phyloP scores from a whole-genome alignment of 2,888 invertebrate genomes.

The Drosophila seclusa region DNA sequence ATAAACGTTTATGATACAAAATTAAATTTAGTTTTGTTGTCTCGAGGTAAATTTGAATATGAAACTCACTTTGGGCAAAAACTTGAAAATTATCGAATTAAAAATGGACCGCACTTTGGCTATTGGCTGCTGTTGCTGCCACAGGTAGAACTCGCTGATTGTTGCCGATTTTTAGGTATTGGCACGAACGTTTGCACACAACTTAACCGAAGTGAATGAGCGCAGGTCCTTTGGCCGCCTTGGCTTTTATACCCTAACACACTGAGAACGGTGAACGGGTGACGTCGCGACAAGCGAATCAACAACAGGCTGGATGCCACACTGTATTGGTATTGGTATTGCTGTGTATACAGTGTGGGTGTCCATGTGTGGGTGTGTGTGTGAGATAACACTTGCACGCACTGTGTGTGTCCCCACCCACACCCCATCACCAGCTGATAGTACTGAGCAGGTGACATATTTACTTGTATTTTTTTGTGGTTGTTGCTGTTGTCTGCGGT shows the following conservation, averaged over 20 bases:
- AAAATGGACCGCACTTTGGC: conserved; percentile 44
- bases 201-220: conserved; percentile 74
- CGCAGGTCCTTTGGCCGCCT: conserved; percentile 64
- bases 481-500: conserved; percentile 27
- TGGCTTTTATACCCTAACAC: conserved; percentile 70
- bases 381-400: conserved; percentile 50
- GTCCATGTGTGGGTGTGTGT: conserved; percentile 24
- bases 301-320: conserved; percentile 14
- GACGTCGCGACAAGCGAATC: conserved; percentile 32
- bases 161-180: conserved; percentile 27
- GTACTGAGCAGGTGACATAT: conserved; percentile 6
- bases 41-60: neutral
- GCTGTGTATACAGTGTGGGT: conserved; percentile 4
- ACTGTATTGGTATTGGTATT: conserved; percentile 17
- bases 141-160: conserved; percentile 44
- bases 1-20: no score
- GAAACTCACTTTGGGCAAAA: conserved; percentile 41
- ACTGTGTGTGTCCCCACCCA: conserved; percentile 12
- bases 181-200: conserved; percentile 60
- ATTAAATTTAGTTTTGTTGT: neutral
- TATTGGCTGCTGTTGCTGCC: conserved; percentile 37
- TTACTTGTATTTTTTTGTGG: conserved; percentile 29
- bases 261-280: conserved; percentile 45
- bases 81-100: conserved; percentile 2
- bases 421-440: conserved; percentile 1